Evolutionary conservation across 2,888 invertebrate species (phyloP), one percentile per base, ranked within the genome.

Genomic region (Agrilus mali): DNA sequence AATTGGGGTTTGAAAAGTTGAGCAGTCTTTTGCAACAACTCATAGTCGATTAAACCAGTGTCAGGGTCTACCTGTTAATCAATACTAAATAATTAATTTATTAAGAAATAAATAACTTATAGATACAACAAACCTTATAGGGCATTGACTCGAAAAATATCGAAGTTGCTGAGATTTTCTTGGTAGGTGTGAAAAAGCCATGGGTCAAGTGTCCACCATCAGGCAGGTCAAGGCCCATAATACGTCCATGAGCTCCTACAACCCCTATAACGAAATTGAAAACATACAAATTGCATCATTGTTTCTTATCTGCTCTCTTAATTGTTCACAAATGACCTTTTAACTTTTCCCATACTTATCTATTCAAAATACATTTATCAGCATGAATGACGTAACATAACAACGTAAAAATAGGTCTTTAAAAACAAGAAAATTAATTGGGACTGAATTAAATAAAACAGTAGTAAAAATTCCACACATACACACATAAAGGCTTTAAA

Each of bases 141-240:
- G 96, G 95, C 86, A 96, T 88, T 45, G 95, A 94, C 71, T 97
- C 95, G 64, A 97, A 97, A 73, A 92, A 98, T 47, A 96, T 84
- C 0, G 96, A 95, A 0, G 96, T 95, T 7, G 95, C 95, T 0
- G 96, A 97, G 46, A 97, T 88, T 67, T 86, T 89, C 65, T 90
- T 94, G 7, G 72, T 81, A 7, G 81, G 72, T 1, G 95, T 95
- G 71, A 89, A 88, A 67, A 95, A 96, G 20, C 86, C 86, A 55
- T 93, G 92, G 5, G 90, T 90, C 49, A 92, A 77, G 69, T 98
- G 97, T 1, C 97, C 97, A 52, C 97, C 97, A 63, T 98, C 96
- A 1, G 95, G 94, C 45, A 97, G 71, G 68, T 97, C 94, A 41
- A 97, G 69, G 0, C 93, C 88, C 97, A 97, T 97, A 56, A 97